Base-by-base conservation (phyloP, 1,140 invertebrate genomes). In the Drosophila sechellia region DNA sequence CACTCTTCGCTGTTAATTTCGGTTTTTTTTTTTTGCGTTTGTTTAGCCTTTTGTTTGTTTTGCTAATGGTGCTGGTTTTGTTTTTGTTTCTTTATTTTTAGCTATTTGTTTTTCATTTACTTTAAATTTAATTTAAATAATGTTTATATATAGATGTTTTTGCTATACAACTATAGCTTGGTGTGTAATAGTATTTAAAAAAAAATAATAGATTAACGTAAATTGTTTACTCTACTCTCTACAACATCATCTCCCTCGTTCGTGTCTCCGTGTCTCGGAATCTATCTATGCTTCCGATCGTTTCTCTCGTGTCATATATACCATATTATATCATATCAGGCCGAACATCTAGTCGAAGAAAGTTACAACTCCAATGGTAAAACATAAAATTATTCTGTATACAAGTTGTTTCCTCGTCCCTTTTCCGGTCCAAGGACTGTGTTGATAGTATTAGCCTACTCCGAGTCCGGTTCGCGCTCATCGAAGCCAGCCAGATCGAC, bases 381-480 rank as follows among this genome's bases (percentile, higher is more conserved):
- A 80, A 60, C 48, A 69, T 69, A 58, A 71, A 55, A 79, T 59
- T 76, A 79, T 72, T 83, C 59, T 86, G 83, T 86, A 81, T 86
- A 86, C 83, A 86, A 87, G 56, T 65, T 81, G 64, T 72, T 56
- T 74, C 68, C 40, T 65, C 79, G 70, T 48, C 40, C 31, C 17
- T 15, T 40, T 20, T 12, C 27, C 31, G 25, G 31, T 40, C 53
- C 69, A 40, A 39, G 10, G 37, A 39, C 37, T 39, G 1, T 13
- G 27, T 15, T 40, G 45, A n/a, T 22, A 37, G 6, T 10, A 8
- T 6, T 31, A n/a, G 11, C 31, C 74, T 95, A 96, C 91, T 97
- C 96, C 13, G 96, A 96, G 91, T 97, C 96, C 68, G 96, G 95
- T 65, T 96, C 95, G 59, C 94, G 94, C 27, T 95, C 94, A 90